phyloP scores from a whole-genome alignment of 2,113 vertebrate species.

The Periophthalmus modestus region DNA sequence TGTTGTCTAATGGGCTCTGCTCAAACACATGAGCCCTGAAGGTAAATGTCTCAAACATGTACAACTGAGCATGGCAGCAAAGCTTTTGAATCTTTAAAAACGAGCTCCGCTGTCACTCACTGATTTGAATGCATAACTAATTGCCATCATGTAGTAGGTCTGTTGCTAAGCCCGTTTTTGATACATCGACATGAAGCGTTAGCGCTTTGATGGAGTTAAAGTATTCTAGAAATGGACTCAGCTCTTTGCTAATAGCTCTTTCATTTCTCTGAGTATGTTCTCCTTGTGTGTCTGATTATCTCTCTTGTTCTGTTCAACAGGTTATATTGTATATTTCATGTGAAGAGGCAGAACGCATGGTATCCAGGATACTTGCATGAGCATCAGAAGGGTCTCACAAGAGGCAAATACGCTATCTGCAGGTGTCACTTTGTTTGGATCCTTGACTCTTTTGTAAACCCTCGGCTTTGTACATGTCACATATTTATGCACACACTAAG shows the following conservation, averaged over 20 bases:
- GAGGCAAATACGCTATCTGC: conserved; percentile 8
- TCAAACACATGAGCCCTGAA: background rate
- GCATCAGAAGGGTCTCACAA: background rate
- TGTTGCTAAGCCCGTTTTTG: conserved; percentile 4
- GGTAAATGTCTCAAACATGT: background rate
- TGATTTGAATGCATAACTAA: conserved; percentile 38
- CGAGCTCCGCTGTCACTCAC: conserved; percentile 15
- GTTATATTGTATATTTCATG: conserved; percentile 1
- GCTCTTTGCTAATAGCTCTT: conserved; percentile 15
- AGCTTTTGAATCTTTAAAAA: conserved; percentile 3
- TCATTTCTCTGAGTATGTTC: conserved; percentile 11
- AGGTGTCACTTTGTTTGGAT: conserved; percentile 12
- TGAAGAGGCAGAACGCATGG: background rate
- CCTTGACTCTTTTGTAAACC: background rate
- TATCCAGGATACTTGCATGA: conserved; percentile 8
- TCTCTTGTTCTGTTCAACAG: conserved; percentile 7
- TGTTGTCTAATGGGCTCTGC: conserved; percentile 1
- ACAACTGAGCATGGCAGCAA: background rate
- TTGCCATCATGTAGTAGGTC: conserved; percentile 18
- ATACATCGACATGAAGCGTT: conserved; percentile 15
- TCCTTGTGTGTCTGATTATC: conserved; percentile 1
- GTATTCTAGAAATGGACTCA: conserved; percentile 11
- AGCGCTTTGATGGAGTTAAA: conserved; percentile 16
- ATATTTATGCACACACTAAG: conserved; percentile 1
- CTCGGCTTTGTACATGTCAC: background rate